phyloP scores from a whole-genome alignment of 1,140 invertebrate species.

The Meloidogyne floridensis region DNA sequence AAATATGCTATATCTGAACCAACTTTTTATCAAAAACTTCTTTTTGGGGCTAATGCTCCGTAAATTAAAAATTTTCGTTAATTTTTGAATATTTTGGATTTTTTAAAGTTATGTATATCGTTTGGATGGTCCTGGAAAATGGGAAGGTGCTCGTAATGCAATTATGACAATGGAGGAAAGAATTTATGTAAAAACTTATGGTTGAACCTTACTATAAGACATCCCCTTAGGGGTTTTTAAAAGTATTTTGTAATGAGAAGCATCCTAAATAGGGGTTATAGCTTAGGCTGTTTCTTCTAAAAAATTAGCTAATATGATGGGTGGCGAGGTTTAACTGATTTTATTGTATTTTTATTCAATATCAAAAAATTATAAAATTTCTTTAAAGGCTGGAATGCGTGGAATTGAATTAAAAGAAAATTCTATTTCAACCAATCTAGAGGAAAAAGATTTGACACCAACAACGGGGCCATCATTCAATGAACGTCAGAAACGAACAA shows the following conservation, averaged over 20 bases:
- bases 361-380: not conserved
- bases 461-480: not conserved
- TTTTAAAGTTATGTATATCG: slow-evolving; percentile 33
- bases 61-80: slow-evolving; percentile 32
- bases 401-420: slow-evolving; percentile 16
- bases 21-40: slow-evolving; percentile 35
- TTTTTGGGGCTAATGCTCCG: slow-evolving; percentile 51
- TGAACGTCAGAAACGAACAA: not conserved
- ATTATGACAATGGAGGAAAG: slow-evolving; percentile 30
- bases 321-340: no score
- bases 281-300: no score
- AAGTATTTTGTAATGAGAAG: no score
- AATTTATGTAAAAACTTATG: slow-evolving; percentile 6
- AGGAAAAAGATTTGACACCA: not conserved
- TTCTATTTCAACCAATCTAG: not conserved
- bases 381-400: slow-evolving; percentile 14
- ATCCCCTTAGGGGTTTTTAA: no score
- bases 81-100: slow-evolving; percentile 6
- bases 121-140: slow-evolving; percentile 33
- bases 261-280: no score
- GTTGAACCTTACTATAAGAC: no score
- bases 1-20: slow-evolving; percentile 39
- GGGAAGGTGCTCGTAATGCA: slow-evolving; percentile 39
- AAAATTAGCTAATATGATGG: no score
- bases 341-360: no score